These are phyloP conservation scores for Trichomalopsis sarcophagae DNA, from an alignment of 1,140 invertebrate species.

Conservation along the genomic window DNA sequence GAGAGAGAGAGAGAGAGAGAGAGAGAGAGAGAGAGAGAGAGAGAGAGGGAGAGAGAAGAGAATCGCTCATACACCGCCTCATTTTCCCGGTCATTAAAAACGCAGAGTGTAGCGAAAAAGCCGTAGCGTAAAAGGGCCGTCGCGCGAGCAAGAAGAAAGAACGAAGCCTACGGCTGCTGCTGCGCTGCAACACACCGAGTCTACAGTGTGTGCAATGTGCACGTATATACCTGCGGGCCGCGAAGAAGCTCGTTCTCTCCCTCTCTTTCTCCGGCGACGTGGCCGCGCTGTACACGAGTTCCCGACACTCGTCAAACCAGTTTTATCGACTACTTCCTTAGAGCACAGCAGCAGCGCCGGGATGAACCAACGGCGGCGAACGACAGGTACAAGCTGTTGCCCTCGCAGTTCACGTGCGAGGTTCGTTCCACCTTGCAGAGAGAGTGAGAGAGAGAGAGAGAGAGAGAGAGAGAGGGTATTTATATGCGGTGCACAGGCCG, in stretches of 20 bases:
- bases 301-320: conserved; percentile 73
- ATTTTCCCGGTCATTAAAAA: conserved; percentile 21
- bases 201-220: not conserved
- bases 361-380: conserved; percentile 60
- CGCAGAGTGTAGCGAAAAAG: not conserved
- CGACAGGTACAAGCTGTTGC: conserved; percentile 44
- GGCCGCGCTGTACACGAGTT: conserved; percentile 45
- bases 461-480: not conserved
- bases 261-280: not conserved
- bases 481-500: conserved; percentile 19
- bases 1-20: not conserved
- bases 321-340: conserved; percentile 74
- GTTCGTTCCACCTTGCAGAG: conserved; percentile 38
- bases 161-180: not conserved
- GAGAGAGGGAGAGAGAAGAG: not conserved
- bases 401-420: conserved; percentile 22
- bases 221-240: too few relatives aligned
- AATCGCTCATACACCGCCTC: not conserved
- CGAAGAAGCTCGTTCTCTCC: not conserved
- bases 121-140: conserved; percentile 30
- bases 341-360: conserved; percentile 37
- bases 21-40: not conserved
- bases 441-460: not conserved
- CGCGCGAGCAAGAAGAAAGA: conserved; percentile 7
- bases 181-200: not conserved